These are phyloP conservation scores for Coendou prehensilis DNA, from an alignment of 2,797 vertebrate species.

Conservation along the genomic window DNA sequence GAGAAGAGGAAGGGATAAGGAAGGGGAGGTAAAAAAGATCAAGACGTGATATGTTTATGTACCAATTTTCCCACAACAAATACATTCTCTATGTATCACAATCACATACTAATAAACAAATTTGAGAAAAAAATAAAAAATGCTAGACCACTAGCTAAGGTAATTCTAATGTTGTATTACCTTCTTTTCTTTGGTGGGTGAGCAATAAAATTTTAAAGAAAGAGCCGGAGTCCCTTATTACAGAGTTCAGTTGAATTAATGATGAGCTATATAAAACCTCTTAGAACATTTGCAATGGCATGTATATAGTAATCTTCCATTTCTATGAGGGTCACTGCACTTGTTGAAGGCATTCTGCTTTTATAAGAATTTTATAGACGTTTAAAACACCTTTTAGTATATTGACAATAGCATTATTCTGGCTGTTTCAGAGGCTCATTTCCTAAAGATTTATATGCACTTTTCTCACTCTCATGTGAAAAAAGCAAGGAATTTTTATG, in stretches of 20 bases:
- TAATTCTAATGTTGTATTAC: conserved; percentile 7
- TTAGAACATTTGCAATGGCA: conserved; percentile 44
- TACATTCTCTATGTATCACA: background rate
- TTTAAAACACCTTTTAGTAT: conserved; percentile 63
- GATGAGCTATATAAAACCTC: conserved; percentile 38
- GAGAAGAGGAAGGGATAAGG: too few species aligned
- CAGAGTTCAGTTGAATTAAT: conserved; percentile 63
- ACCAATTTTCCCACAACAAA: background rate
- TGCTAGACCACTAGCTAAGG: background rate
- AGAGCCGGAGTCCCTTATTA: conserved; percentile 26
- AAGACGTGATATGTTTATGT: background rate
- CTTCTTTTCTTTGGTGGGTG: conserved; percentile 53
- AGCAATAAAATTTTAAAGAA: conserved; percentile 76
- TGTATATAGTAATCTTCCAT: conserved; percentile 51
- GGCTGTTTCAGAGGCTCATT: conserved; percentile 68
- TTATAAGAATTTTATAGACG: conserved; percentile 69
- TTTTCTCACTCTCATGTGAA: conserved; percentile 31
- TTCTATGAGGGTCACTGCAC: conserved; percentile 67
- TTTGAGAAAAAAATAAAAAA: background rate
- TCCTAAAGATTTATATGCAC: conserved; percentile 57
- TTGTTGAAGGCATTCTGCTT: conserved; percentile 72
- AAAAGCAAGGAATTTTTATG: conserved; percentile 29
- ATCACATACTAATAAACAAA: background rate
- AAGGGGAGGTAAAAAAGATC: background rate
- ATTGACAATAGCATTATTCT: conserved; percentile 66